Evolutionary conservation across 2,888 invertebrate genomes (phyloP), one percentile per base, ranked within the genome.

Genomic region (Ochropleura leucogaster): DNA sequence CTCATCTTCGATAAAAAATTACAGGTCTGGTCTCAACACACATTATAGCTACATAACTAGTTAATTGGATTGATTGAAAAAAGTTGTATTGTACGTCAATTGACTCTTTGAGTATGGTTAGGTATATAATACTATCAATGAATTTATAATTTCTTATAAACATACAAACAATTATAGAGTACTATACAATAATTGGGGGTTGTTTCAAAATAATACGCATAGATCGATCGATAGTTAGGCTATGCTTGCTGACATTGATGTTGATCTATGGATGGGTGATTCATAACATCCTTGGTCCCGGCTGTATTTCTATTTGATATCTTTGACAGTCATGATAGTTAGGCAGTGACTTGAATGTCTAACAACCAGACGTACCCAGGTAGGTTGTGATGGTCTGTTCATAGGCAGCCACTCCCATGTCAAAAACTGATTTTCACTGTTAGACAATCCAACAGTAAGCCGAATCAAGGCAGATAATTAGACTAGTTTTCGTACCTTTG

Each of bases 401-500:
- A 55, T 55, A 53, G 10, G 10, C n/a, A 53, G 53, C n/a, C 10
- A n/a, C 2, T 53, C n/a, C n/a, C 20, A 30, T 57, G 30, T 7
- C 14, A 30, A 30, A 57, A 30, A 57, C 30, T 20, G 55, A 55
- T 14, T 14, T 55, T 20, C 20, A 16, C 8, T 16, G 30, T 8
- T 16, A 16, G 9, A 16, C 59, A 9, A 16, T 30, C 30, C 12
- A n/a, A 44, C 60, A 42, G 18, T 6, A 60, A 44, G 42, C 62
- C 6, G 44, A 44, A 12, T 12, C 6, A 62, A 62, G 44, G 12
- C 18, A 60, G n/a, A 44, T n/a, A 14, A 62, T 62, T 7, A n/a
- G 42, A 62, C n/a, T 62, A 44, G n/a, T 44, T 62, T 47, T 59
- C 40, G 3, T 87, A 92, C 97, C 96, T 97, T 99, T 98, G 68